Base-by-base conservation (phyloP, 2,888 invertebrate genomes). In the Tipula helvola region DNA sequence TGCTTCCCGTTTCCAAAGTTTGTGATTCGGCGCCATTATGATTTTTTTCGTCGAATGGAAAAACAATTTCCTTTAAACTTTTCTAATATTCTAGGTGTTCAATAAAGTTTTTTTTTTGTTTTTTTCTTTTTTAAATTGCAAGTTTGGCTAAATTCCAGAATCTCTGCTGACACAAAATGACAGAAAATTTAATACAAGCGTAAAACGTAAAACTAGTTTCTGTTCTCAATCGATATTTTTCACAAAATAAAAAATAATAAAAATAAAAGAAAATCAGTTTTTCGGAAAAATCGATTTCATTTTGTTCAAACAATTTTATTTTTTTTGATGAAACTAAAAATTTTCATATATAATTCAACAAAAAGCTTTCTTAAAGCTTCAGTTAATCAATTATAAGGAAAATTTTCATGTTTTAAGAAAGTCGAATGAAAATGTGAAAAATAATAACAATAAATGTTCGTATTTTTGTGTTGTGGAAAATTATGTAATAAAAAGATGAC, bases 21-120 rank as follows among this genome's bases (percentile, higher is more conserved):
- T 87, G 44, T 86, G 86, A 85, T 88, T 88, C 87, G 88, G 88
- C 85, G 88, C 88, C 88, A 88, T 88, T 86, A 86, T 88, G 16
- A n/a, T 16, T 87, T 87, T 71, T 71, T 71, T 71, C 12, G 52
- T 71, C 71, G 71, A 71, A 71, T 71, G 28, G 71, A 71, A 71
- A 71, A 10, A 18, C 3, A 71, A 57, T 57, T 71, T 28, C 71
- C 71, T 71, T 71, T 71, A 12, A 71, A 71, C 71, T 18, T 71
- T 71, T 28, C 28, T 10, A 28, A 71, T 10, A 28, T 2, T 18
- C n/a, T 71, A 10, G 16, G 10, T 18, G 71, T 18, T 71, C 28
- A 10, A 71, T 71, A 71, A 28, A 71, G 18, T 71, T 71, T 12
- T 71, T 28, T 7, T 71, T 71, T 71, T 28, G 4, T 10, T 71